Base-by-base conservation (phyloP, 2,888 invertebrate genomes). In the Latrodectus elegans region DNA sequence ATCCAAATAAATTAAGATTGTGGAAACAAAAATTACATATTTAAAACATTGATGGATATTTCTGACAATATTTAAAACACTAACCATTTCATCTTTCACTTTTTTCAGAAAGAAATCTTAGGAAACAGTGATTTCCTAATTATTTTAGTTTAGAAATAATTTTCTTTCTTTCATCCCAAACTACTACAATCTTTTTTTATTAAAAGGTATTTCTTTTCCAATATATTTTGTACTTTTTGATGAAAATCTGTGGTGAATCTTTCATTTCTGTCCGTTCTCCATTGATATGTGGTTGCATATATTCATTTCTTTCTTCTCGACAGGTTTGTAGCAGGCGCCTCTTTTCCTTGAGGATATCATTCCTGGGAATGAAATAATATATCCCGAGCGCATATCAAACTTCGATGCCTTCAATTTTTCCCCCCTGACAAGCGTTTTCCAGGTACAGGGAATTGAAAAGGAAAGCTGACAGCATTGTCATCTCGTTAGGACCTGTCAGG, bases 391-490 rank as follows among this genome's bases (percentile, higher is more conserved):
- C n/a, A 60, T 60, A 60, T 60, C 60, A 60, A 15, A 38, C 38
- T 38, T 38, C 38, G 38, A 38, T 38, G 53, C 60, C 68, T 73
- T 38, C 51, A n/a, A 8, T 68, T 73, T 75, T 75, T 53, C 26
- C 14, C 53, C n/a, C 70, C 26, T 14, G 26, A 49, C 70, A 70
- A 26, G 15, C 73, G 52, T 68, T 26, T 64, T 77, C 68, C 52
- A 77, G 77, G 17, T 76, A 65, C n/a, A n/a, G 65, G 26, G 38
- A 64, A 14, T 68, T 55, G 65, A 68, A 80, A 55, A n/a, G 70
- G 68, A 17, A 38, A 38, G 77, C 17, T 82, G 86, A 87, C 81
- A 87, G 77, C 81, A 65, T 76, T 87, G 75, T 80, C 86, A 87
- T 72, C 81, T 73, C 71, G 71, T 38, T 55, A 17, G 52, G 26